Evolutionary conservation across 2,888 invertebrate genomes (phyloP).

Genomic region (Mermis nigrescens): DNA sequence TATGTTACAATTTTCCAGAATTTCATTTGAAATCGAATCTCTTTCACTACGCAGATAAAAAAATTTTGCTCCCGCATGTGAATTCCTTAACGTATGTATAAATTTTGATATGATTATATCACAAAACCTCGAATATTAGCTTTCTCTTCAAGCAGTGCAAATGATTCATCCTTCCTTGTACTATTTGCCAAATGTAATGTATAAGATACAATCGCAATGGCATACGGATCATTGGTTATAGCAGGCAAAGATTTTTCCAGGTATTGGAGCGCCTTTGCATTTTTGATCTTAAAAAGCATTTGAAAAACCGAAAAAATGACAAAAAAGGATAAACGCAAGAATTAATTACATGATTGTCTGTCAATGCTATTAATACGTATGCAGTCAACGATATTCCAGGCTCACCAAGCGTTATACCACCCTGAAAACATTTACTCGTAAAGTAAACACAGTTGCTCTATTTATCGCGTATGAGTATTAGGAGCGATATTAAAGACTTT

Average conservation of each 20-base stretch:
- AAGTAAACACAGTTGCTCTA: too few relatives aligned
- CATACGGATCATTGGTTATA: conserved; percentile 42
- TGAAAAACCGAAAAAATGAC: not conserved
- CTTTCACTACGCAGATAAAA: too few relatives aligned
- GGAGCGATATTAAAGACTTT: too few relatives aligned
- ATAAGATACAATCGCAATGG: conserved; percentile 54
- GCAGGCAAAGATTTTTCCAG: conserved; percentile 27
- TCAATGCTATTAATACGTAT: conserved; percentile 54
- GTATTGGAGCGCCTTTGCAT: conserved; percentile 27
- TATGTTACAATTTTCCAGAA: too few relatives aligned
- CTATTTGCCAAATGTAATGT: conserved; percentile 52
- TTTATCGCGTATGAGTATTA: too few relatives aligned
- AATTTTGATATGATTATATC: too few relatives aligned
- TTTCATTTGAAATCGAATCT: too few relatives aligned
- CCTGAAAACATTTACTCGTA: too few relatives aligned
- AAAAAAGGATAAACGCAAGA: not conserved
- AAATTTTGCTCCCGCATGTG: too few relatives aligned
- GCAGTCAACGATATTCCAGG: conserved; percentile 52
- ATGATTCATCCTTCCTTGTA: conserved; percentile 19
- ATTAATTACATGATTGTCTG: conserved; percentile 39
- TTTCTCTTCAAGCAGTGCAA: conserved; percentile 20
- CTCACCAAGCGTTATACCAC: conserved; percentile 48
- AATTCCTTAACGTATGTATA: too few relatives aligned
- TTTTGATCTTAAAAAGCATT: not conserved
- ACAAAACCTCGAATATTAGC: conserved; percentile 8